A percentile compares a stretch with the other conserved stretches of the same genome.
phyloP scores from a whole-genome alignment of 2,888 invertebrate species.

The Lamellibrachia satsuma region DNA sequence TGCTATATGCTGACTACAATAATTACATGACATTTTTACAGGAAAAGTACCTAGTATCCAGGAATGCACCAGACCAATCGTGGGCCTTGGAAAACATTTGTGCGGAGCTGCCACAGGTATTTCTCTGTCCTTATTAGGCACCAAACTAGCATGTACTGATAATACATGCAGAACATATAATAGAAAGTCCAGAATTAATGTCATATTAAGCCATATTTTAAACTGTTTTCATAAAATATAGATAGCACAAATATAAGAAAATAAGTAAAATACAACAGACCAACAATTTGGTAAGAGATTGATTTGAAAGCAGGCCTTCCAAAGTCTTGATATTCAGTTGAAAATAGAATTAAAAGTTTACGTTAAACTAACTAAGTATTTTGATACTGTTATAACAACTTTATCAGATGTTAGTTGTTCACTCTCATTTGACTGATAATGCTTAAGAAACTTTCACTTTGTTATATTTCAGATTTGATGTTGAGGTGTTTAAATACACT shows the following conservation, averaged over 20 bases:
- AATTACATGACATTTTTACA: conserved; percentile 35
- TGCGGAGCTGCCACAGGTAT: conserved; percentile 88
- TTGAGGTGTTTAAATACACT: conserved; percentile 53
- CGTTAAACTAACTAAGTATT: background rate
- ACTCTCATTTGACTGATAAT: background rate
- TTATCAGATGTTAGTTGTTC: background rate
- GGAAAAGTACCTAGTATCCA: conserved; percentile 52
- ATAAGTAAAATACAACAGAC: no score
- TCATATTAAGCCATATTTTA: no score
- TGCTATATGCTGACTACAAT: conserved; percentile 8
- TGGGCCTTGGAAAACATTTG: conserved; percentile 86
- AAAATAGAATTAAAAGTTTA: no score
- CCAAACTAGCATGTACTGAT: background rate
- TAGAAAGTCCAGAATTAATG: background rate
- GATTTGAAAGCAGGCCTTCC: no score
- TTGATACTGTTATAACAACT: background rate
- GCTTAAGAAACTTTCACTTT: background rate
- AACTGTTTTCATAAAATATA: no score
- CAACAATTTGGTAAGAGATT: no score
- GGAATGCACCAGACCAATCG: conserved; percentile 56
- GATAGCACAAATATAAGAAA: no score
- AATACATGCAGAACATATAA: background rate
- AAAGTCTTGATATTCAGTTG: no score
- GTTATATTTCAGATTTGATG: conserved; percentile 46
- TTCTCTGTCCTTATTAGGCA: background rate